A percentile compares a stretch with the other conserved stretches of the same genome.
These are phyloP conservation scores for Craniophora ligustri DNA, from an alignment of 2,888 invertebrate species.

Conservation along the genomic window DNA sequence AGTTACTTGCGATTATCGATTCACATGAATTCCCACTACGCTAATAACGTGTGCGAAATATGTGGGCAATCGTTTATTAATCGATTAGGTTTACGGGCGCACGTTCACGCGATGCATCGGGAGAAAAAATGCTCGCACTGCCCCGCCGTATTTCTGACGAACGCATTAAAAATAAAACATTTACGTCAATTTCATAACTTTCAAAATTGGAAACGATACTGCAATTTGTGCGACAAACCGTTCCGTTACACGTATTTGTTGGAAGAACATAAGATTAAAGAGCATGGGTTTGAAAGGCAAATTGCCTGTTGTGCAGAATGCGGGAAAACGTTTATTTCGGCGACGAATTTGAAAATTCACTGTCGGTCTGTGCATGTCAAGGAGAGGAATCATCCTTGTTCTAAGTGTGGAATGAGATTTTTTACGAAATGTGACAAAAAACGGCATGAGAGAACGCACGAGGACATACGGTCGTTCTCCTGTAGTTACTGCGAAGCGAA, in stretches of 20 bases:
- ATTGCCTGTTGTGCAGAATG: conserved; percentile 60
- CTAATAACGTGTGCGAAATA: conserved; percentile 66
- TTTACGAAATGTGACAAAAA: conserved; percentile 64
- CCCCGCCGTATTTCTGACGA: conserved; percentile 53
- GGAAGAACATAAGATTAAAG: conserved; percentile 57
- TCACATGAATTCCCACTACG: conserved; percentile 70
- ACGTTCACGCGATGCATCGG: conserved; percentile 59
- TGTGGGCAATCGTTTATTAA: conserved; percentile 68
- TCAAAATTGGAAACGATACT: conserved; percentile 40
- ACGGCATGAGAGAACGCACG: conserved; percentile 68
- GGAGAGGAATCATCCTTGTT: conserved; percentile 63
- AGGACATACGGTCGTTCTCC: conserved; percentile 56
- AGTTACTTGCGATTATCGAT: conserved; percentile 59
- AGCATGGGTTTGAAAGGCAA: conserved; percentile 59
- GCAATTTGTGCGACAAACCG: conserved; percentile 55
- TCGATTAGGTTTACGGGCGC: conserved; percentile 60
- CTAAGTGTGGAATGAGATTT: conserved; percentile 62
- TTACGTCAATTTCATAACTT: conserved; percentile 43
- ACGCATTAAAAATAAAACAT: conserved; percentile 38
- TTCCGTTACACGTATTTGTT: conserved; percentile 61
- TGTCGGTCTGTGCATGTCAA: conserved; percentile 61
- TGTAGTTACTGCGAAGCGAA: conserved; percentile 64
- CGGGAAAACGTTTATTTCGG: conserved; percentile 57
- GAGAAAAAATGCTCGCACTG: conserved; percentile 66
- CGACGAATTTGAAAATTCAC: conserved; percentile 62